Evolutionary conservation across 2,888 invertebrate genomes (phyloP), one percentile per base, ranked within the genome.

Genomic region (Hypsopygia costalis): DNA sequence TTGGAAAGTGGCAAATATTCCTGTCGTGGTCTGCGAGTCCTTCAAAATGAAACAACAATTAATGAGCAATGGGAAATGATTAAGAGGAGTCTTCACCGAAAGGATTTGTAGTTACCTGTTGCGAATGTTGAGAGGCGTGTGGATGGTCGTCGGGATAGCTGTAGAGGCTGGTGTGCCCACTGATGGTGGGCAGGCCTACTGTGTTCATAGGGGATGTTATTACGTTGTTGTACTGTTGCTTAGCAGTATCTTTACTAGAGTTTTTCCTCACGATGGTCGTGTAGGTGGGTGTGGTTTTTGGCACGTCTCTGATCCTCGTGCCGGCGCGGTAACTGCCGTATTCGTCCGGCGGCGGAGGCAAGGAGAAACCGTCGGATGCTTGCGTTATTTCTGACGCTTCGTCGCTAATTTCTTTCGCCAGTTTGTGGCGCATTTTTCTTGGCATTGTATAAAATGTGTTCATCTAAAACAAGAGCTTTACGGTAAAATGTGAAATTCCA

Each of bases 361-460:
- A 44, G 0, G 87, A 87, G 47, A 87, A 86, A 0, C 82, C 81
- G 49, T 88, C 87, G 0, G 86, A 87, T 0, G 73, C 79, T 61
- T 82, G 83, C 1, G 85, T 83, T 44, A 82, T 80, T 60, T 81
- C 86, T 0, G 86, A 86, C 2, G 61, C 57, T 47, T 85, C 87
- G 49, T 87, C 87, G 55, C 81, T 82, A 29, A 82, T 56, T 48
- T 85, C 83, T 46, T 76, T 82, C 0, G 71, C 59, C 20, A 70
- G 41, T 55, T 80, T 88, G 40, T 81, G 76, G 1, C 80, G 76
- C 59, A 74, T 71, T 62, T 82, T 87, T 53, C 83, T 72, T 5
- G 88, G 88, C 79, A 88, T 87, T 7, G 88, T 87, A 54, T 86
- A 86, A 51, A 87, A 88, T 27, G 87, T 81, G 58, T 82, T 86